Evolutionary conservation across 2,797 vertebrate species (phyloP).

Genomic region (Premnoplex brunnescens): DNA sequence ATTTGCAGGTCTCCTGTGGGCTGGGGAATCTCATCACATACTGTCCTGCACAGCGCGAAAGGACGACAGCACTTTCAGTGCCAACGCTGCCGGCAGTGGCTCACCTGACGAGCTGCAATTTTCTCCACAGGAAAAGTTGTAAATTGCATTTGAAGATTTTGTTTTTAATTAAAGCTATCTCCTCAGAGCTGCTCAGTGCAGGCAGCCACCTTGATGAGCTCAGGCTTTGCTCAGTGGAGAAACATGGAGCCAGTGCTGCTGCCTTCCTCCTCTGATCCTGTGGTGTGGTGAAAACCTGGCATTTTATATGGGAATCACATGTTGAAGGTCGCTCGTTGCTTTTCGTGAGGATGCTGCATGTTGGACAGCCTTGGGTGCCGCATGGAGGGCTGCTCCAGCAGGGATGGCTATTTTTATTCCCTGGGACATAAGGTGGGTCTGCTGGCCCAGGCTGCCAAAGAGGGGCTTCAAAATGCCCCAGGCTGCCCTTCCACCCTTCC

Average conservation of each 20-base stretch:
- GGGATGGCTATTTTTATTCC: not conserved
- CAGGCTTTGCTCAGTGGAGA: not conserved
- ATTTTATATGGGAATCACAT: not conserved
- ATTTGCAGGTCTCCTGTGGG: slow-evolving; percentile 53
- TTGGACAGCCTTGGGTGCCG: not conserved
- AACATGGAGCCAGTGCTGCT: not conserved
- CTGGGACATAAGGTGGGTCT: accelerated
- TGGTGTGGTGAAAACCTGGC: not conserved
- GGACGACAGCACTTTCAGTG: not conserved
- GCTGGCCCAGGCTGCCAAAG: not conserved
- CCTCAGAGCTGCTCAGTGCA: not conserved
- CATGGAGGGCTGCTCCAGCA: not conserved
- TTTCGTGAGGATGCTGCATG: accelerated
- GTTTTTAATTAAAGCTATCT: slow-evolving; percentile 49
- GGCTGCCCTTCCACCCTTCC: not conserved
- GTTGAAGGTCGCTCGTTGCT: accelerated
- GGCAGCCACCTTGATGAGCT: not conserved
- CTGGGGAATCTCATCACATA: slow-evolving; percentile 56
- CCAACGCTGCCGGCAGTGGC: not conserved
- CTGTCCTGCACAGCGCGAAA: not conserved
- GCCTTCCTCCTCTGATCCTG: not conserved
- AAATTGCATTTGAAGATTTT: slow-evolving; percentile 51
- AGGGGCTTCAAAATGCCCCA: not conserved
- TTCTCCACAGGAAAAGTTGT: slow-evolving; percentile 54
- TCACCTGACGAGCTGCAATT: slow-evolving; percentile 47